These are phyloP conservation scores for Centropyge bicolor DNA, from an alignment of 2,797 vertebrate species.

Conservation along the genomic window DNA sequence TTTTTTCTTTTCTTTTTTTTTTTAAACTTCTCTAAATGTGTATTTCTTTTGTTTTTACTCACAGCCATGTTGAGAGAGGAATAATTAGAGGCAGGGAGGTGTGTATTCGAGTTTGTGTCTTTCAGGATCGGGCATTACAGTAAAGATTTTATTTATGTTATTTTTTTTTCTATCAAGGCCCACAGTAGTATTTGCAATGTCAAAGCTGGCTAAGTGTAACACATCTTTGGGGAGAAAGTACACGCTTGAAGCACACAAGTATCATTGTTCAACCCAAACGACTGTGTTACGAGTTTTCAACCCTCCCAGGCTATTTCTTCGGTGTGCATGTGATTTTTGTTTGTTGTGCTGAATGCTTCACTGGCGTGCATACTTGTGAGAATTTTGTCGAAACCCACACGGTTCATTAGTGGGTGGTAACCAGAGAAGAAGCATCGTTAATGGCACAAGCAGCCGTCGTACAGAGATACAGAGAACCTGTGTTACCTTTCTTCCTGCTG, in stretches of 20 bases:
- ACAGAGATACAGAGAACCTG: constrained; percentile 51
- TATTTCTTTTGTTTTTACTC: constrained; percentile 29
- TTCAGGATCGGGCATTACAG: constrained; percentile 53
- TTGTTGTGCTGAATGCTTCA: constrained; percentile 72
- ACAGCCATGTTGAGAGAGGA: constrained; percentile 45
- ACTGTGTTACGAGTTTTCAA: constrained; percentile 52
- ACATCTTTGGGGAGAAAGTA: constrained; percentile 38
- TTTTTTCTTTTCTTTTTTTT: no score
- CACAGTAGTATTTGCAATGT: constrained; percentile 60
- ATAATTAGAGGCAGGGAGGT: constrained; percentile 16
- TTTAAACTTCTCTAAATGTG: constrained; percentile 44
- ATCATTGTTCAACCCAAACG: constrained; percentile 45
- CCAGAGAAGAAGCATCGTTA: constrained; percentile 59
- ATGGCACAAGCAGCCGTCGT: constrained; percentile 64
- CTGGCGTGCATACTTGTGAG: constrained; percentile 65
- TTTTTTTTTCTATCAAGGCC: constrained; percentile 29
- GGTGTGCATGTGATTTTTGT: constrained; percentile 70
- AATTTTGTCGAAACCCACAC: constrained; percentile 60
- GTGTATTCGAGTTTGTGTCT: constrained; percentile 25
- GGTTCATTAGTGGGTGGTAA: constrained; percentile 58
- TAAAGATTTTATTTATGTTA: constrained; percentile 41
- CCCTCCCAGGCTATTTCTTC: constrained; percentile 57
- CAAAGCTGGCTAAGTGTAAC: constrained; percentile 56
- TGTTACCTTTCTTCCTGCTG: constrained; percentile 59
- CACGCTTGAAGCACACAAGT: constrained; percentile 61